phyloP scores from a whole-genome alignment of 2,888 invertebrate species.

The Xestia sexstrigata region DNA sequence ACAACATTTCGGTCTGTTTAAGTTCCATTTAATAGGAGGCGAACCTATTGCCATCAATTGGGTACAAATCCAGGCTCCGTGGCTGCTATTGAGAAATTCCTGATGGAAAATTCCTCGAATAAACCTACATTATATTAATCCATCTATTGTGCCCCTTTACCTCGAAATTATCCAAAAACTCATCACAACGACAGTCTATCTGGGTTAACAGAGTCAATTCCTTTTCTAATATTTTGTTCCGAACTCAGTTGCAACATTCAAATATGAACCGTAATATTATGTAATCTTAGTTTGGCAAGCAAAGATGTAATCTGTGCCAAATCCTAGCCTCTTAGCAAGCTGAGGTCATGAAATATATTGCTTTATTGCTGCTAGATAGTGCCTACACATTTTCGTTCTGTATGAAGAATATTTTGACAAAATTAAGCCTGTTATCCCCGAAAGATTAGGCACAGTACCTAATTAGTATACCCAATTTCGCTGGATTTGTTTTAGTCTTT shows the following conservation, averaged over 20 bases:
- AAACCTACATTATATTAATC: too few species aligned
- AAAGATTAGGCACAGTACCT: neutral
- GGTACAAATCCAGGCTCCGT: too few species aligned
- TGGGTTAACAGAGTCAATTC: neutral
- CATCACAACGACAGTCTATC: neutral
- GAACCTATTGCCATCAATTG: too few species aligned
- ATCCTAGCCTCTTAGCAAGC: slow-evolving; percentile 16
- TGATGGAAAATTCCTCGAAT: too few species aligned
- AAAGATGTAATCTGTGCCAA: slow-evolving; percentile 46
- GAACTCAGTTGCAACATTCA: slow-evolving; percentile 1
- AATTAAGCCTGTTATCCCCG: neutral
- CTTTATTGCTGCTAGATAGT: neutral
- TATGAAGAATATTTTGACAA: neutral
- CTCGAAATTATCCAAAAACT: neutral
- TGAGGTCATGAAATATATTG: slow-evolving; percentile 1
- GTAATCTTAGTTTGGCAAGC: slow-evolving; percentile 28
- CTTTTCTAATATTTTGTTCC: neutral
- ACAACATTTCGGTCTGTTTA: neutral
- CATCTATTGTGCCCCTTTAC: neutral
- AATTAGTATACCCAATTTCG: neutral
- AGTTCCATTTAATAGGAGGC: too few species aligned
- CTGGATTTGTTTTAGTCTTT: neutral
- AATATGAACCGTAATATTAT: slow-evolving; percentile 21
- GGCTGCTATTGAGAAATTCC: too few species aligned
- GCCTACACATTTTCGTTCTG: neutral